These are phyloP conservation scores for Rattus norvegicus DNA, from an alignment of 2,113 vertebrate species.

Conservation along the genomic window DNA sequence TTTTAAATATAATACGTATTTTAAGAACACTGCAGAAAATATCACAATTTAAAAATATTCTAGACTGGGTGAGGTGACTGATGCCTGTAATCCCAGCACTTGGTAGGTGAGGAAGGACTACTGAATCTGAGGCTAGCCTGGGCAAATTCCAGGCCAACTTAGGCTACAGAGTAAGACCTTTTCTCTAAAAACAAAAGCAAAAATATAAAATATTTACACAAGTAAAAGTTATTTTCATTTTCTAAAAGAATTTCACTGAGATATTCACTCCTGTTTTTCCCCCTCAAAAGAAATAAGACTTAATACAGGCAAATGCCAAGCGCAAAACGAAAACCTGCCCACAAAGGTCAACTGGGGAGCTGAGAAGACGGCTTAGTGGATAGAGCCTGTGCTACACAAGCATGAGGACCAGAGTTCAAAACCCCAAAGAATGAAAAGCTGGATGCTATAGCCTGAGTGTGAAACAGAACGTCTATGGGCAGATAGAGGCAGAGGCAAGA, in stretches of 20 bases:
- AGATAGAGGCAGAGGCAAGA: not conserved
- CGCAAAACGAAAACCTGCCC: slow-evolving; percentile 17
- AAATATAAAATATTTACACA: not conserved
- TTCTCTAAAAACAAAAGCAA: not conserved
- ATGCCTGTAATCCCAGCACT: not conserved
- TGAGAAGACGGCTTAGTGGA: not conserved
- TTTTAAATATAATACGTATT: not conserved
- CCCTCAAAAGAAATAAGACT: slow-evolving; percentile 43
- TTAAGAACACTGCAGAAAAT: slow-evolving; percentile 37
- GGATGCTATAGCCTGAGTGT: not conserved
- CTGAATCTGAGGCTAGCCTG: not conserved
- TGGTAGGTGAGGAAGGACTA: not conserved
- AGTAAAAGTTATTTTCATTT: slow-evolving; percentile 14
- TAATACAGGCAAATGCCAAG: slow-evolving; percentile 18
- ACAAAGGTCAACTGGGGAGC: not conserved
- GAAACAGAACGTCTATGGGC: too few species aligned
- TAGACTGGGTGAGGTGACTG: not conserved
- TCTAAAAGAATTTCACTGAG: slow-evolving; percentile 34
- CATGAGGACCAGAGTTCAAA: too few species aligned
- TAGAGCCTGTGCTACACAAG: not conserved
- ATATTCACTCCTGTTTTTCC: not conserved
- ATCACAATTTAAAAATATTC: not conserved
- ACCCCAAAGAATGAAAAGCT: not conserved
- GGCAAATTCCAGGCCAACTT: not conserved
- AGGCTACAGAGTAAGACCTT: not conserved